A percentile compares a stretch with the other conserved stretches of the same genome.
These are phyloP conservation scores for Chymomyza caudatula DNA, from an alignment of 2,888 invertebrate species.

Conservation along the genomic window DNA sequence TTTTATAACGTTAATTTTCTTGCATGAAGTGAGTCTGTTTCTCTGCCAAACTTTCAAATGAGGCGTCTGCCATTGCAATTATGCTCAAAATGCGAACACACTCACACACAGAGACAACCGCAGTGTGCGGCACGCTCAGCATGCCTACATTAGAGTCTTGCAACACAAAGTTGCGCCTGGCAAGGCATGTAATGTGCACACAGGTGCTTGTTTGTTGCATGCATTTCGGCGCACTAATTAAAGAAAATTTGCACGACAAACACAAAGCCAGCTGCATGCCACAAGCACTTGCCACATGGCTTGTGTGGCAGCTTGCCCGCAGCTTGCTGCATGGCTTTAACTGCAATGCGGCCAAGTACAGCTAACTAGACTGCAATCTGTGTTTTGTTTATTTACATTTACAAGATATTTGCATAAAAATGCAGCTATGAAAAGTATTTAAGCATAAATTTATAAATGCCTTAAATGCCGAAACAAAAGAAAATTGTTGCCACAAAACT, in stretches of 20 bases:
- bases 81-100: slow-evolving; percentile 28
- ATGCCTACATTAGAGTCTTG: not conserved
- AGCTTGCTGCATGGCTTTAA: slow-evolving; percentile 7
- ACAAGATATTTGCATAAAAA: slow-evolving; percentile 50
- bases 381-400: slow-evolving; percentile 31
- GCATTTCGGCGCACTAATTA: slow-evolving; percentile 59
- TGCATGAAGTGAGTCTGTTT: slow-evolving; percentile 3
- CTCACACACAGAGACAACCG: slow-evolving; percentile 8
- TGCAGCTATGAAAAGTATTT: slow-evolving; percentile 28
- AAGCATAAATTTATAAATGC: slow-evolving; percentile 21
- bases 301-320: not conserved
- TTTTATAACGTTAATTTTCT: slow-evolving; percentile 7
- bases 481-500: not conserved
- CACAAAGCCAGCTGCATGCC: not conserved
- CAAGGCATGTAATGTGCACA: not conserved
- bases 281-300: not conserved
- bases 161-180: not conserved
- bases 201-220: slow-evolving; percentile 43
- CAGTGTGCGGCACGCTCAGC: not conserved
- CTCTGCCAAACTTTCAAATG: slow-evolving; percentile 41
- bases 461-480: slow-evolving; percentile 11
- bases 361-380: not conserved
- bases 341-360: not conserved
- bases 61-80: slow-evolving; percentile 38
- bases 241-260: slow-evolving; percentile 54